These are phyloP conservation scores for Seriola aureovittata DNA, from an alignment of 2,113 vertebrate genomes.

Conservation along the genomic window DNA sequence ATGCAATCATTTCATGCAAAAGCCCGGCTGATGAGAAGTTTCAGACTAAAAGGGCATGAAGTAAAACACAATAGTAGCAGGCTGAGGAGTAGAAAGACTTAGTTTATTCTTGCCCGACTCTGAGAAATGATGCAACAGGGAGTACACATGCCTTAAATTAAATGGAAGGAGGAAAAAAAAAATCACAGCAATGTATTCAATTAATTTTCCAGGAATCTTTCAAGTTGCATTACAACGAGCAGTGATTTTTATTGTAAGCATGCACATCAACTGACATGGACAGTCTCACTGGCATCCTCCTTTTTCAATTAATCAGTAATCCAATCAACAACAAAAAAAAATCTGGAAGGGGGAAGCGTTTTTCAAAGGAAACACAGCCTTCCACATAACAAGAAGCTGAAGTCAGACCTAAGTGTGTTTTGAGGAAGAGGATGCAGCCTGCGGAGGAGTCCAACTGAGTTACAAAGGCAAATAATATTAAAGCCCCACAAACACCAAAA, in stretches of 20 bases:
- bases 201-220: slow-evolving; percentile 69
- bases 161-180: neutral
- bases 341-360: neutral
- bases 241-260: slow-evolving; percentile 19
- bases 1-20: neutral
- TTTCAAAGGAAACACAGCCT: neutral
- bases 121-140: slow-evolving; percentile 64
- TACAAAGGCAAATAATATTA: neutral
- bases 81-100: slow-evolving; percentile 18
- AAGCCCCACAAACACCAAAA: neutral
- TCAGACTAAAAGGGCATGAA: slow-evolving; percentile 19
- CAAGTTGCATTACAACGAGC: slow-evolving; percentile 37
- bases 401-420: neutral
- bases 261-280: slow-evolving; percentile 17
- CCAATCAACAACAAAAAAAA: neutral
- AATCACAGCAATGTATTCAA: slow-evolving; percentile 49
- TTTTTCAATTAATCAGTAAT: neutral
- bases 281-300: neutral
- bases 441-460: neutral
- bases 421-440: neutral
- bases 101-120: slow-evolving; percentile 49
- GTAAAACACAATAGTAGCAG: slow-evolving; percentile 39
- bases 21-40: neutral
- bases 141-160: slow-evolving; percentile 50
- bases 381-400: neutral